Evolutionary conservation across 1,140 invertebrate species (phyloP), one percentile per base, ranked within the genome.

Genomic region (Megathymus violae): DNA sequence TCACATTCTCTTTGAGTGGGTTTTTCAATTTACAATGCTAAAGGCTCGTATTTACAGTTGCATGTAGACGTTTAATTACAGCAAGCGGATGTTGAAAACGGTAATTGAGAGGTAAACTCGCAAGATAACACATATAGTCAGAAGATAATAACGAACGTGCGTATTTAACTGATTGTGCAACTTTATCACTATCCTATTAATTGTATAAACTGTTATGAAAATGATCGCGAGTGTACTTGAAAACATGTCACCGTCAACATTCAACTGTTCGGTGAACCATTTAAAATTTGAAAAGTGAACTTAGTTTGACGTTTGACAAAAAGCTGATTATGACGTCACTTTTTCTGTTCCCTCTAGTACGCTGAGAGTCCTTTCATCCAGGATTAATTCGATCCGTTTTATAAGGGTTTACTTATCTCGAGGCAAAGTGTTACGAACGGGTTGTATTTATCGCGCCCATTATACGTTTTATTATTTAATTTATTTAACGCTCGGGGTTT

Each of bases 381-480:
- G 88, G 88, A 91, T 91, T 91, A 91, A 89, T 87, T 83, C 83
- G 78, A 81, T 69, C 73, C 84, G 79, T 86, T 90, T 90, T 88
- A 88, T 88, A 90, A 88, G 80, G 80, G 85, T 78, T 88, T 85
- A 85, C 77, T 88, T 89, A 90, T 90, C 88, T 88, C 79, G 74
- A 62, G 68, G 51, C 66, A 50, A 72, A 80, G 82, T 80, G 81
- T 84, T 82, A 76, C 67, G 75, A 83, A 81, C 84, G 78, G 75
- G 85, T 88, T 85, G 82, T 89, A 86, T 90, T 90, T 90, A 90
- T 90, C 85, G 84, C 63, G 54, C 61, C 85, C 85, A 91, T 91
- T 91, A 91, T 89, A 83, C 80, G 77, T 89, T 91, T 90, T 90
- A 90, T 90, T 90, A 89, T 90, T 90, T 89, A 90, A 90, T 90